phyloP scores from a whole-genome alignment of 1,140 invertebrate genomes.

The Chironomus tepperi region DNA sequence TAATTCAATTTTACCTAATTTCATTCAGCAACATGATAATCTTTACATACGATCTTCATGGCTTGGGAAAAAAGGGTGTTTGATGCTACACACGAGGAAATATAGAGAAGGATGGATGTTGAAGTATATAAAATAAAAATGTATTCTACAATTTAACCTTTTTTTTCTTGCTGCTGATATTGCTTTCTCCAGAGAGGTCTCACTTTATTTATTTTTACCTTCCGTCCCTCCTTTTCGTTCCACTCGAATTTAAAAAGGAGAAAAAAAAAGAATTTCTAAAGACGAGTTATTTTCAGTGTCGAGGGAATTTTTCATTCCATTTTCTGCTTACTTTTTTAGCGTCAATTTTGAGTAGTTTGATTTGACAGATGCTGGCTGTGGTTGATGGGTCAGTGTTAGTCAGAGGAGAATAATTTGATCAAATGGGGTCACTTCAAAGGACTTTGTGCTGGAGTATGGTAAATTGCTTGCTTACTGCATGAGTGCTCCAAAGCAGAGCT shows the following conservation, averaged over 20 bases:
- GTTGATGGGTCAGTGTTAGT: too few species aligned
- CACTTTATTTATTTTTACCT: slow-evolving; percentile 6
- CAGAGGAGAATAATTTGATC: too few species aligned
- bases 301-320: not conserved
- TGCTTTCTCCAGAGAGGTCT: not conserved
- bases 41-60: slow-evolving; percentile 17
- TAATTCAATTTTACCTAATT: slow-evolving; percentile 23
- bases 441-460: too few species aligned
- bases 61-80: slow-evolving; percentile 7
- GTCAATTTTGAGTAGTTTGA: not conserved
- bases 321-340: not conserved
- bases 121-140: slow-evolving; percentile 16
- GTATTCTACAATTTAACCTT: slow-evolving; percentile 24
- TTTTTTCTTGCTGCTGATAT: not conserved
- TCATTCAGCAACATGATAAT: slow-evolving; percentile 21
- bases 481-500: too few species aligned
- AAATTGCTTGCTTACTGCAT: too few species aligned
- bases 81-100: not conserved
- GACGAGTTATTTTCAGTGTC: not conserved
- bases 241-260: not conserved
- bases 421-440: too few species aligned
- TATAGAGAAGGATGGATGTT: not conserved
- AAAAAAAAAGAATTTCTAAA: not conserved
- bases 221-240: not conserved
- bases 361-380: too few species aligned